Evolutionary conservation across 2,888 invertebrate genomes (phyloP), one percentile per base, ranked within the genome.

Genomic region (Gasteruption jaculator): DNA sequence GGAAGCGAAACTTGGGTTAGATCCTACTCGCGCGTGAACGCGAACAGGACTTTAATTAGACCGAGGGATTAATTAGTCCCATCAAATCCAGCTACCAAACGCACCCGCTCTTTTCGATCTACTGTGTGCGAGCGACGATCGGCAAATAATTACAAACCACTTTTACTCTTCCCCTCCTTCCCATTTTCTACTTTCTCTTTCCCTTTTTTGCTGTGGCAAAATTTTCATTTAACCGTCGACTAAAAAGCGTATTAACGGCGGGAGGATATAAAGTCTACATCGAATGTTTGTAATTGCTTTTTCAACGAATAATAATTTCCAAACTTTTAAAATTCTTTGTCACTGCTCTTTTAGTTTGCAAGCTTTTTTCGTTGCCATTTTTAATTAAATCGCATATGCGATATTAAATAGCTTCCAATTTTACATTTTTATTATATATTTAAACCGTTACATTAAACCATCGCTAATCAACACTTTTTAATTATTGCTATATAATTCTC

Each of bases 1-100:
- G 40, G 56, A 55, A 59, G 53, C 58, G 60, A 46, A 55, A 57
- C 60, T 61, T 59, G 38, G 50, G 27, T 36, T 22, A 35, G 46
- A 11, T 24, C 11, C 15, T 43, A 32, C 30, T 21, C 42, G 21
- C 27, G 31, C 50, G 45, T 21, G 29, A 26, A 43, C 52, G 60
- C 41, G 50, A 60, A 58, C 54, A 54, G 51, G 52, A 52, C 56
- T 61, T 61, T 57, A 61, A 61, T 61, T 61, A 60, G 55, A 59
- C 54, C 51, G 45, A 48, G 53, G 54, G 60, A 61, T 62, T 62
- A 63, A 63, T 63, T 63, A 63, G 61, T 59, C 58, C 56, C 57
- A 54, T 63, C 55, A 56, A 62, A 62, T 58, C 55, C 53, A 47
- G 50, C 50, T 40, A 32, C 20, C 46, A 45, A 53, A 53, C 52